Evolutionary conservation across 2,113 vertebrate genomes (phyloP).

Genomic region (Gorsachius goisagi): DNA sequence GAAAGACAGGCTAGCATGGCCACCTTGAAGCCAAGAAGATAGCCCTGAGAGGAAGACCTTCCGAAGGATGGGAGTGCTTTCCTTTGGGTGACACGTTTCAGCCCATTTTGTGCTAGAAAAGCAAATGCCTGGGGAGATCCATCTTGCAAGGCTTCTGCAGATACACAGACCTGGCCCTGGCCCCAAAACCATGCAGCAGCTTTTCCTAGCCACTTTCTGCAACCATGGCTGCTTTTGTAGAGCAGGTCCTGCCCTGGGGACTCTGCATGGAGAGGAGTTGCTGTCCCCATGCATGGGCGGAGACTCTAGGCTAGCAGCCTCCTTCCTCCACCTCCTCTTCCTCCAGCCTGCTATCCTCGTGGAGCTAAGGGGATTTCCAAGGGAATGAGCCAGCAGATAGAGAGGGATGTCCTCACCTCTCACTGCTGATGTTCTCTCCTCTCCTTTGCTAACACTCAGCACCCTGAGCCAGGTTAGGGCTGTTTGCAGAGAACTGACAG

Average conservation of each 20-base stretch:
- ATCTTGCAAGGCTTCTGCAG: neutral
- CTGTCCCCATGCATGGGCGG: neutral
- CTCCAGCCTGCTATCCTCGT: neutral
- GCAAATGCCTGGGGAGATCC: neutral
- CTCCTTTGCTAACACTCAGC: neutral
- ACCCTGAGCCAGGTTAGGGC: neutral
- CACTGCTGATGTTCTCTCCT: neutral
- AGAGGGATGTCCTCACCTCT: neutral
- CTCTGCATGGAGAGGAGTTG: neutral
- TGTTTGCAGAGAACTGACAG: neutral
- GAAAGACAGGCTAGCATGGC: fast-evolving
- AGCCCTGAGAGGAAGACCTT: neutral
- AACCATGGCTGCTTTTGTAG: neutral
- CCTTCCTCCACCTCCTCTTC: neutral
- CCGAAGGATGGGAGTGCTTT: neutral
- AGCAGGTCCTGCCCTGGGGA: neutral
- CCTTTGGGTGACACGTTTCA: neutral
- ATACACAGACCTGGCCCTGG: neutral
- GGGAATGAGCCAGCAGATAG: neutral
- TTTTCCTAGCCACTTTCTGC: neutral
- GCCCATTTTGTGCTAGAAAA: neutral
- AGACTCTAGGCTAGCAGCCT: neutral
- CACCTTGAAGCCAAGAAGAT: neutral
- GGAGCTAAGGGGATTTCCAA: neutral
- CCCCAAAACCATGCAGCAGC: neutral